These are phyloP conservation scores for Uria aalge DNA, from an alignment of 2,113 vertebrate species.

Conservation along the genomic window DNA sequence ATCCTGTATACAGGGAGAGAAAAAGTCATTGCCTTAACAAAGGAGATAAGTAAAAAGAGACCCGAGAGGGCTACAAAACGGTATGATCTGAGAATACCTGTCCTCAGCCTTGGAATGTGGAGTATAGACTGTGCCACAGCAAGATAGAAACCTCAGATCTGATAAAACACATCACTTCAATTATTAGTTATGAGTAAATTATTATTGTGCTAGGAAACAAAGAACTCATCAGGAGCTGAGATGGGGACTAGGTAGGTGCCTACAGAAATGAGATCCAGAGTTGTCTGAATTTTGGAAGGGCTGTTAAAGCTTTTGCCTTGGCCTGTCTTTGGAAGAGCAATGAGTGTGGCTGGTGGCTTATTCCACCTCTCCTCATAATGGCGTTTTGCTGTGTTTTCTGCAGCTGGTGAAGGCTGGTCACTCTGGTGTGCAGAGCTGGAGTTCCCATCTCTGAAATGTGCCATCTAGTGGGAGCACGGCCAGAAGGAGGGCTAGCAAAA, in stretches of 20 bases:
- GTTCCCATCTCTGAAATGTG: not conserved
- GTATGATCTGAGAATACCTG: not conserved
- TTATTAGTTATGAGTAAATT: not conserved
- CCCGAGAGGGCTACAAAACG: not conserved
- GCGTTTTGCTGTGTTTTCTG: not conserved
- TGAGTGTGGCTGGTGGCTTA: not conserved
- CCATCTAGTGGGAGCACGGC: not conserved
- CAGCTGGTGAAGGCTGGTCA: not conserved
- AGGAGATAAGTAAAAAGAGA: not conserved
- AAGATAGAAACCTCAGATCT: not conserved
- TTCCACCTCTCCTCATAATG: not conserved
- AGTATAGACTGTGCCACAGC: not conserved
- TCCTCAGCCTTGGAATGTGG: not conserved
- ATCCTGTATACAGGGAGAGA: not conserved
- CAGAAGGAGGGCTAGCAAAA: not conserved
- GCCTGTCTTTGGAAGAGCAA: not conserved
- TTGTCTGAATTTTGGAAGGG: not conserved
- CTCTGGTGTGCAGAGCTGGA: not conserved
- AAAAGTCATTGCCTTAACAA: not conserved
- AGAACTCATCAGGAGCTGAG: not conserved
- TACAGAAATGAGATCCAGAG: not conserved
- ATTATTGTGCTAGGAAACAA: not conserved
- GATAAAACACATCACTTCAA: not conserved
- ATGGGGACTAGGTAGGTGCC: not conserved
- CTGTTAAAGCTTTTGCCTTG: not conserved